These are phyloP conservation scores for Bufo gargarizans DNA, from an alignment of 2,113 vertebrate genomes.

Conservation along the genomic window DNA sequence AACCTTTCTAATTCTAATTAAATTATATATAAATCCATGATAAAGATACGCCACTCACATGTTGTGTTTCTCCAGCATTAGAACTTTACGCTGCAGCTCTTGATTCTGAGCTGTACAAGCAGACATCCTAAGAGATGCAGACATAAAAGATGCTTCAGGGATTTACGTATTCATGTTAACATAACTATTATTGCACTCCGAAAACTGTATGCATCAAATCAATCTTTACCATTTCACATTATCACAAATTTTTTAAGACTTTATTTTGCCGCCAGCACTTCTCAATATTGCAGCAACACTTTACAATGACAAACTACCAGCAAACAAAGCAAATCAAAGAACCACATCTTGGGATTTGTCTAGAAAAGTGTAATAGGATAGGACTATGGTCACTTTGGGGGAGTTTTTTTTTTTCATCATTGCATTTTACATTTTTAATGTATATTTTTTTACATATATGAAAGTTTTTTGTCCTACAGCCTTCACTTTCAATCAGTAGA, in stretches of 20 bases:
- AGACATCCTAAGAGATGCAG: constrained; percentile 77
- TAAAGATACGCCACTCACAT: constrained; percentile 76
- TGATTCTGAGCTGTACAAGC: constrained; percentile 89
- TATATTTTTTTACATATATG: too few species aligned
- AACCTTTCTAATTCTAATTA: neutral
- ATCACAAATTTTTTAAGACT: neutral
- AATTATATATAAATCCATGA: too few species aligned
- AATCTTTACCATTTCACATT: neutral
- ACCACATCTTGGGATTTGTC: too few species aligned
- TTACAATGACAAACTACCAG: too few species aligned
- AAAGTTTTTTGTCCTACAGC: too few species aligned
- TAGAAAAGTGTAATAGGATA: too few species aligned
- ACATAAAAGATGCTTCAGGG: neutral
- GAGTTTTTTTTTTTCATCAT: too few species aligned
- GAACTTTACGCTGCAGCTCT: constrained; percentile 93
- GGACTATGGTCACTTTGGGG: too few species aligned
- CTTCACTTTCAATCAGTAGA: too few species aligned
- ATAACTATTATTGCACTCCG: neutral
- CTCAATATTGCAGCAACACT: neutral
- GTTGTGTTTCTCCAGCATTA: constrained; percentile 93
- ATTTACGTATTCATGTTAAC: neutral
- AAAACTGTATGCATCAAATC: neutral
- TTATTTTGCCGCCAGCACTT: neutral
- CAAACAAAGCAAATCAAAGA: neutral
- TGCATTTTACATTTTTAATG: too few species aligned